These are phyloP conservation scores for Xenopus petersii DNA, from an alignment of 2,797 vertebrate genomes.

Conservation along the genomic window DNA sequence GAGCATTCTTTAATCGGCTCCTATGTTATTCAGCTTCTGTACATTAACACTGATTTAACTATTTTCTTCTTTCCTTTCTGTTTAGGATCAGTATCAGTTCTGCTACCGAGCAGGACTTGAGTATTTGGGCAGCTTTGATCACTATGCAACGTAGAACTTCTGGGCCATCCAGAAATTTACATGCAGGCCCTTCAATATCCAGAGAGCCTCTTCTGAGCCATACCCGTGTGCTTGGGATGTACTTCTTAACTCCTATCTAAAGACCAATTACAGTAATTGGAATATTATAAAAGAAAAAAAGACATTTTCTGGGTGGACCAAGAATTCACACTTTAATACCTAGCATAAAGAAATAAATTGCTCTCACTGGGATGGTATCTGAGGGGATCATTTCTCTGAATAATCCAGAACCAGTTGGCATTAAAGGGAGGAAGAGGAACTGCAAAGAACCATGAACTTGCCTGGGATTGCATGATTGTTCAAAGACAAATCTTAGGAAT, in stretches of 20 bases:
- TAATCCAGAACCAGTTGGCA: conserved; percentile 78
- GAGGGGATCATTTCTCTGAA: conserved; percentile 75
- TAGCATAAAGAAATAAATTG: conserved; percentile 74
- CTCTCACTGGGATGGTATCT: conserved; percentile 84
- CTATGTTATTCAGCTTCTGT: no score
- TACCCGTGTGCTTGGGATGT: conserved; percentile 96
- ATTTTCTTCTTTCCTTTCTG: conserved; percentile 24
- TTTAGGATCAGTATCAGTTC: conserved; percentile 98
- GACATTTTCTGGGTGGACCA: conserved; percentile 85
- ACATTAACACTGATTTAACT: no score
- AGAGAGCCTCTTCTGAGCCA: conserved; percentile 99
- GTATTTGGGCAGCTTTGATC: conserved; percentile 99
- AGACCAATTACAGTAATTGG: conserved; percentile 84
- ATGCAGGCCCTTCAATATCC: conserved; percentile 85
- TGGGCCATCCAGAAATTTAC: conserved; percentile 74
- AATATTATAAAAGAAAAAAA: conserved; percentile 72
- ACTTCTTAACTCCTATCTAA: conserved; percentile 97
- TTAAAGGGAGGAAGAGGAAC: conserved; percentile 75
- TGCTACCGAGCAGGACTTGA: conserved; percentile 97
- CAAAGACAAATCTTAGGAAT: conserved; percentile 67
- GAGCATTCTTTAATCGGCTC: no score
- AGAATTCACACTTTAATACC: conserved; percentile 82
- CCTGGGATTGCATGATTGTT: conserved; percentile 70
- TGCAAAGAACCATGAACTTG: conserved; percentile 73
- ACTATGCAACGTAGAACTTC: conserved; percentile 99